A percentile compares a stretch with the other conserved stretches of the same genome.
Conservation (phyloP, 2,797 vertebrate genomes). For the Tamandua tetradactyla region DNA sequence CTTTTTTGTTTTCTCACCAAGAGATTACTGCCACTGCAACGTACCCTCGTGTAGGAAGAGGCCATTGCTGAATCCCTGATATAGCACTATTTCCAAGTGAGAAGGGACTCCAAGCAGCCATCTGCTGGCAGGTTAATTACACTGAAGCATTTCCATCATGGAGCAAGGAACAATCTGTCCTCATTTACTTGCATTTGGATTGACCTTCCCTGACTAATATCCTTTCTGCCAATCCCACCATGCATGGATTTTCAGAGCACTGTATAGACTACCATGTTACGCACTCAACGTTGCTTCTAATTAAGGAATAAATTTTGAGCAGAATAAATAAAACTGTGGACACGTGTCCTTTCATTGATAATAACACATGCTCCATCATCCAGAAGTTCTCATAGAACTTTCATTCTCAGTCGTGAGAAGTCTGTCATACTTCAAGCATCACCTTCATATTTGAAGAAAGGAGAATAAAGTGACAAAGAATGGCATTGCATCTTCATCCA, state of each 20-base stretch:
- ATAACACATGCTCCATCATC: rapidly evolving
- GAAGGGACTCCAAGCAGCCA: neutral
- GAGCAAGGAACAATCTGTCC: neutral
- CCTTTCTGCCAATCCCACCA: too few relatives aligned
- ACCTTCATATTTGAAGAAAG: too few relatives aligned
- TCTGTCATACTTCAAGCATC: neutral
- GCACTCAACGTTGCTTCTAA: too few relatives aligned
- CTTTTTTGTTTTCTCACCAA: too few relatives aligned
- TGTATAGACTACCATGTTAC: rapidly evolving
- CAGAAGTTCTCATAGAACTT: rapidly evolving
- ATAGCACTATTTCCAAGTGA: neutral
- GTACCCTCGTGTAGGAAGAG: too few relatives aligned
- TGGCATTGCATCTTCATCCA: rapidly evolving
- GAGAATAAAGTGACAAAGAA: neutral
- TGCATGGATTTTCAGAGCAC: too few relatives aligned
- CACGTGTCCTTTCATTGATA: rapidly evolving
- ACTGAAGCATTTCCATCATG: too few relatives aligned
- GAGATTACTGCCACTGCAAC: rapidly evolving
- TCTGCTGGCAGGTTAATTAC: neutral
- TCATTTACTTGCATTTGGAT: neutral
- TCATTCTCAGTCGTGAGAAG: neutral
- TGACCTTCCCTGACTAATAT: too few relatives aligned
- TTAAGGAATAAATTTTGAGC: rapidly evolving
- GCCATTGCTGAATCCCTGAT: neutral
- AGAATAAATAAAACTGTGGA: rapidly evolving